Base-by-base conservation (phyloP, 2,797 vertebrate species). In the Ctenopoma multispine region DNA sequence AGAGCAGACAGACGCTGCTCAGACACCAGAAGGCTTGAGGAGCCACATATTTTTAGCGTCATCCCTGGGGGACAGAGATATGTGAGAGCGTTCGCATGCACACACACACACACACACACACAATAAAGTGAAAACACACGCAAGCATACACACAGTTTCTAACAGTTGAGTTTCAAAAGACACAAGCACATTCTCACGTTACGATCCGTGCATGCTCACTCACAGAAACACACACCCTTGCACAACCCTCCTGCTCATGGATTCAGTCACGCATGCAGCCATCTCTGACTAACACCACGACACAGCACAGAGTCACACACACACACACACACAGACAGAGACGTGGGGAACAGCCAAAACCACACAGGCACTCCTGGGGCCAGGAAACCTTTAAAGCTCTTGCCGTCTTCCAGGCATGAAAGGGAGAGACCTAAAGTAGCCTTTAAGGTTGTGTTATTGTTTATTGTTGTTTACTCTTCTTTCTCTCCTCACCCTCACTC, bases 1-100 rank as follows among this genome's bases (percentile, higher is more conserved):
- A 92, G 93, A 92, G 92, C 92, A 94, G 94, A 94, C 94, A 95
- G 94, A 94, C 94, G 94, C 92, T 93, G 93, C 92, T 94, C 93
- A 95, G 94, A 95, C 94, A 95, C 94, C 94, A 94, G 94, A 94
- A 95, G 94, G 94, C 92, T 94, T 89, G 91, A 94, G 94, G 93
- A 95, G 92, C 92, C 90, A 94, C 92, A 92, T 95, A 95, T 95
- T 95, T 95, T 94, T 95, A 95, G 94, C 93, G 92, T 91, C 90
- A 85, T 94, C 91, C 94, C 92, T 91, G 79, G 92, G 93, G 94
- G 93, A 95, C 92, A 90, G 88, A 94, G 93, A 95, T 94, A 94
- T 94, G 93, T 92, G 93, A 93, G 93, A 40, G 50, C 7, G 41
- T 47, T 40, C 66, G 15, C 68, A 41, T 69, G 47, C 54, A 24